Conservation (phyloP, 2,113 vertebrate species). For the Myxocyprinus asiaticus region DNA sequence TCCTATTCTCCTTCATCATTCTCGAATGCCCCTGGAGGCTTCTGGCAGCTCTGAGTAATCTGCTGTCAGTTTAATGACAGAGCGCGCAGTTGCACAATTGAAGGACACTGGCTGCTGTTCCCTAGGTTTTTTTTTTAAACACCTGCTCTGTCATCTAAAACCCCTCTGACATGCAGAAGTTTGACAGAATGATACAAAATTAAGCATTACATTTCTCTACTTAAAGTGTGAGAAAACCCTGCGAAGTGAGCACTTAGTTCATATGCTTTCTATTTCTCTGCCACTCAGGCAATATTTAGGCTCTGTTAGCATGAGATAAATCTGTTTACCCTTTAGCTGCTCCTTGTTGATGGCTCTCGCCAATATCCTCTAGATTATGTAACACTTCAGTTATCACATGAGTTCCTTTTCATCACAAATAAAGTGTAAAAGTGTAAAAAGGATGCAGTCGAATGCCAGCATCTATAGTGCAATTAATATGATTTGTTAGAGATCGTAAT, state of each 20-base stretch:
- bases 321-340: not conserved
- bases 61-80: conserved; percentile 32
- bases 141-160: not conserved
- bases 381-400: not conserved
- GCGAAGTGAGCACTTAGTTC: not conserved
- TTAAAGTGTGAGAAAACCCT: not conserved
- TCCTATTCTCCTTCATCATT: conserved; percentile 19
- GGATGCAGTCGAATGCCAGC: not conserved
- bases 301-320: not conserved
- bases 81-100: not conserved
- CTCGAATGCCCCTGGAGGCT: not conserved
- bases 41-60: conserved; percentile 26
- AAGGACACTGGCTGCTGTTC: not conserved
- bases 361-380: not conserved
- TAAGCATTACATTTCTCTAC: not conserved
- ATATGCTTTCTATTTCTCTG: not conserved
- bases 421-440: not conserved
- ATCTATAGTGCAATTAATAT: not conserved
- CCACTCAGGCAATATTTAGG: not conserved
- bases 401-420: not conserved
- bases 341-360: no score
- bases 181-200: not conserved
- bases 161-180: conserved; percentile 7
- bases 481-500: not conserved
- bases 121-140: conserved; percentile 3